Evolutionary conservation across 2,888 invertebrate genomes (phyloP), one percentile per base, ranked within the genome.

Genomic region (Mactromeris polynyma): DNA sequence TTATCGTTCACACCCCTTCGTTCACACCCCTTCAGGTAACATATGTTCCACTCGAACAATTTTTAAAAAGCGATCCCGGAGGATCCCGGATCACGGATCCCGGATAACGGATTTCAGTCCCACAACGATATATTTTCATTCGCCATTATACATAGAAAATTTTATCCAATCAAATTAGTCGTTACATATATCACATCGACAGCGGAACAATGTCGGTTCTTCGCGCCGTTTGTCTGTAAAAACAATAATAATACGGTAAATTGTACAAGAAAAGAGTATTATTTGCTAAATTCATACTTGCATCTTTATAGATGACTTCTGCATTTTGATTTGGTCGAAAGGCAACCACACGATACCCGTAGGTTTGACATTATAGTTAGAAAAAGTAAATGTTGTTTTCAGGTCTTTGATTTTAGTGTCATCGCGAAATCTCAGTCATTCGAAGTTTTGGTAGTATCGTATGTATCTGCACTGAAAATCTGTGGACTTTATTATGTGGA

Each of bases 181-280:
- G 84, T 90, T 84, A 90, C 83, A 90, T 42, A 85, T n/a, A 58
- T 82, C 58, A 51, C 40, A 36, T 86, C 69, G 82, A 64, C 81
- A 81, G 87, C 83, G 87, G 85, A 89, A 91, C 86, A 85, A 91
- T 89, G 89, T 89, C 91, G 88, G 86, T 88, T 73, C 33, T 73
- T 91, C 91, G 89, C 91, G 91, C 93, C 93, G 92, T 93, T 93
- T 93, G 92, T 88, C 82, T 38, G 38, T 54, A 84, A 86, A 85
- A 86, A 83, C 51, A 81, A 82, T 21, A 85, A 85, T 73, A 81
- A 77, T 40, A 58, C 38, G n/a, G 14, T 73, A 78, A 46, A 26
- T 81, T 40, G 19, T n/a, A 54, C 17, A 36, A 31, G 58, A 58
- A 4, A 36, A 6, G 26, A 40, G 26, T 82, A 40, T 36, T 31